Conservation (phyloP, 2,888 invertebrate genomes). For the Drosophila kanekoi region DNA sequence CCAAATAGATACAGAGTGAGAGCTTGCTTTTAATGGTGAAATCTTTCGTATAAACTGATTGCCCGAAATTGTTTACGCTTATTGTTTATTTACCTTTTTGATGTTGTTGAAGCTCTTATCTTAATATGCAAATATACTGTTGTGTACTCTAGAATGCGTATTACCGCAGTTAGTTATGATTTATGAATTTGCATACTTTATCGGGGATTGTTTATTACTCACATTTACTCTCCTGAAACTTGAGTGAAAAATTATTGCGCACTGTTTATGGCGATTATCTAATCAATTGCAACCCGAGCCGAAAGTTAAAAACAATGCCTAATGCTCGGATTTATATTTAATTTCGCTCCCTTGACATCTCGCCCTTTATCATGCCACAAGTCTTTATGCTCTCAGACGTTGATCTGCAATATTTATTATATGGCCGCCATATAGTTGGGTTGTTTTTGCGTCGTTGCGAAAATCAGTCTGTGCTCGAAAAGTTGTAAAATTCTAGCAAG, state of each 20-base stretch:
- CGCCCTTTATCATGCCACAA: background rate
- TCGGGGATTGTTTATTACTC: background rate
- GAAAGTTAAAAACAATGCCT: constrained; percentile 32
- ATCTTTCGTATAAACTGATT: background rate
- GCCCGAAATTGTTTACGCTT: constrained; percentile 16
- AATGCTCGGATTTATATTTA: constrained; percentile 35
- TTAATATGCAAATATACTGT: constrained; percentile 3
- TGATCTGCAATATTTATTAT: constrained; percentile 34
- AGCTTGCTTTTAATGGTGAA: constrained; percentile 3
- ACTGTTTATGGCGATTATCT: constrained; percentile 31
- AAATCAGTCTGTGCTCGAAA: constrained; percentile 38
- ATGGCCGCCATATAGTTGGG: constrained; percentile 60
- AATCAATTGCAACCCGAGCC: constrained; percentile 35
- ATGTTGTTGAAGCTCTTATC: constrained; percentile 19
- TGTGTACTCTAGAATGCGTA: constrained; percentile 4
- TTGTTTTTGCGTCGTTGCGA: constrained; percentile 64
- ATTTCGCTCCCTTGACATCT: background rate
- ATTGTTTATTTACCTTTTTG: constrained; percentile 23
- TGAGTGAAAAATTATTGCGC: constrained; percentile 41
- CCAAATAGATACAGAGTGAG: no score
- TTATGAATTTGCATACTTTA: constrained; percentile 20
- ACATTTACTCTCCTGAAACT: constrained; percentile 5
- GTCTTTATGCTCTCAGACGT: constrained; percentile 6
- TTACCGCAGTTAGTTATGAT: constrained; percentile 8
- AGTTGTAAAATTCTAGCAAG: constrained; percentile 56